phyloP scores from a whole-genome alignment of 2,888 invertebrate genomes.

The Eurois occulta region DNA sequence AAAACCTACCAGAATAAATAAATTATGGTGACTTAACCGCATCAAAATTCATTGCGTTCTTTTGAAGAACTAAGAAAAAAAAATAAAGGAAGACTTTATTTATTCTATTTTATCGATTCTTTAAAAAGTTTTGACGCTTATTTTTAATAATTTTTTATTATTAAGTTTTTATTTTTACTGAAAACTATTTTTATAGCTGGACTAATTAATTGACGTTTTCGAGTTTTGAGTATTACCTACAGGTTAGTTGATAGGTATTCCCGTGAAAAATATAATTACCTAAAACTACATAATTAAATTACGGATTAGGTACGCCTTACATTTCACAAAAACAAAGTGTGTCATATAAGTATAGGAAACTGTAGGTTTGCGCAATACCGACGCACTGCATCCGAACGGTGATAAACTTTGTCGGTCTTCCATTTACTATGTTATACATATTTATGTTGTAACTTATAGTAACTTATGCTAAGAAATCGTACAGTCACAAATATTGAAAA shows the following conservation, averaged over 20 bases:
- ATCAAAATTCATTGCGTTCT: neutral
- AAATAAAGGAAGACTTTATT: neutral
- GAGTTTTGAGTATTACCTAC: neutral
- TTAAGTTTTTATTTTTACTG: neutral
- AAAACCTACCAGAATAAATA: neutral
- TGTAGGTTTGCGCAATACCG: conserved; percentile 87
- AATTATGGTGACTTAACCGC: neutral
- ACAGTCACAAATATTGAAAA: conserved; percentile 5
- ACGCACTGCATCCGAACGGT: conserved; percentile 86
- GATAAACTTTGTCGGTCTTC: conserved; percentile 89
- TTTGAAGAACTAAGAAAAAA: neutral
- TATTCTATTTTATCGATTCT: neutral
- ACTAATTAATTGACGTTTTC: neutral
- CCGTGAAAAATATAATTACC: neutral
- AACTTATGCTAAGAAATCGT: conserved; percentile 53
- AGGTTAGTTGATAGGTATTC: neutral
- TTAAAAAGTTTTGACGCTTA: neutral
- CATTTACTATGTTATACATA: conserved; percentile 68
- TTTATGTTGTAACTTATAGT: conserved; percentile 39
- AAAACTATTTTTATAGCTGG: neutral
- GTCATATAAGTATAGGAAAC: conserved; percentile 65
- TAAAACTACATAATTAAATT: conserved; percentile 8
- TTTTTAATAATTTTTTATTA: neutral
- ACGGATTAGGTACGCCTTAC: conserved; percentile 31
- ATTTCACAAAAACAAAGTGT: conserved; percentile 45